A percentile compares a stretch with the other conserved stretches of the same genome.
Evolutionary conservation across 1,140 invertebrate genomes (phyloP).

Genomic region (Homalodisca vitripennis): DNA sequence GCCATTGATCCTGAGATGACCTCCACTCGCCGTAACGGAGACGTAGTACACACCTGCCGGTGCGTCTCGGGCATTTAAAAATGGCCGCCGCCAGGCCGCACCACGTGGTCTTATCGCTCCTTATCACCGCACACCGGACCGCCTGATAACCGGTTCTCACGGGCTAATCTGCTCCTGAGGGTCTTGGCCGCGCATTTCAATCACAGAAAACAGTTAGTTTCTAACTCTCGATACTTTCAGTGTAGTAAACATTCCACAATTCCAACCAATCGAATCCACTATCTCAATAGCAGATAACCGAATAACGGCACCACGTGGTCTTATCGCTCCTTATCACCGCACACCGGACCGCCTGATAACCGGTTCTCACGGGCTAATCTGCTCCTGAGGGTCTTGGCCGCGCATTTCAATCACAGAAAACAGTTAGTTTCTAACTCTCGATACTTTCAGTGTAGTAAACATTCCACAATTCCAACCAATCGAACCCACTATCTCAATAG

Average conservation of each 20-base stretch:
- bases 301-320: neutral
- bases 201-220: neutral
- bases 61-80: constrained; percentile 11
- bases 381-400: too few species aligned
- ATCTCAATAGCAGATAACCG: too few species aligned
- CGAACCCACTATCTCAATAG: too few species aligned
- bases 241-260: too few species aligned
- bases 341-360: too few species aligned
- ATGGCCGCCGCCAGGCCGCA: constrained; percentile 2
- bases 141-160: neutral
- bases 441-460: neutral
- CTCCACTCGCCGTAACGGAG: neutral
- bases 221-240: neutral
- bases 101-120: neutral
- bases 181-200: too few species aligned
- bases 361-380: neutral
- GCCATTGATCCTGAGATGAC: neutral
- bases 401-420: neutral
- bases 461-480: too few species aligned
- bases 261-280: too few species aligned
- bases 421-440: neutral
- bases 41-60: constrained; percentile 5
- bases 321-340: constrained; percentile 1
- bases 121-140: too few species aligned
- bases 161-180: too few species aligned